Conservation (phyloP, 2,888 invertebrate genomes). For the Teleogryllus oceanicus region DNA sequence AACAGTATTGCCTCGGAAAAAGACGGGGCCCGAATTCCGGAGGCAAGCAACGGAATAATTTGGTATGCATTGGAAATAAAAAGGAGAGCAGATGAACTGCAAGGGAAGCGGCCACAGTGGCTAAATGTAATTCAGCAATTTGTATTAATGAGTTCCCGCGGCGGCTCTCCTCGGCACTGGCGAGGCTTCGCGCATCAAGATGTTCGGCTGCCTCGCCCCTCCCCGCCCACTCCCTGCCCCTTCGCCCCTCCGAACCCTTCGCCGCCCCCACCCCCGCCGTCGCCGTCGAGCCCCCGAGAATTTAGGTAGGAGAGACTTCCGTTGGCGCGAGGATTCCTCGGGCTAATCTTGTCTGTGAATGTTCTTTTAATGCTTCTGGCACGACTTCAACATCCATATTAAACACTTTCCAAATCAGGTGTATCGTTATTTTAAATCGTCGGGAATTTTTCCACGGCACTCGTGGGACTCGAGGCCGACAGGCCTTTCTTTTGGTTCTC, state of each 20-base stretch:
- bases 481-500: too few relatives aligned
- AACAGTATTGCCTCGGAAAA: neutral
- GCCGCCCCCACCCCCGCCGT: neutral
- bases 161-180: neutral
- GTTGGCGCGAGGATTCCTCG: neutral
- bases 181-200: too few relatives aligned
- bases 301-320: neutral
- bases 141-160: neutral
- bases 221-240: neutral
- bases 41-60: neutral
- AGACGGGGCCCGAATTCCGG: neutral
- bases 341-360: neutral
- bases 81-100: constrained; percentile 18
- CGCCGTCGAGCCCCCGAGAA: neutral
- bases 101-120: neutral
- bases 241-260: neutral
- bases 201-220: neutral
- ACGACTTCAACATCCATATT: neutral
- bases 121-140: constrained; percentile 18
- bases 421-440: too few relatives aligned
- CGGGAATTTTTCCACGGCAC: too few relatives aligned
- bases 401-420: neutral
- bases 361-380: neutral
- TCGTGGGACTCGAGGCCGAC: too few relatives aligned
- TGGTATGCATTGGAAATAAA: constrained; percentile 6